A percentile compares a stretch with the other conserved stretches of the same genome.
Evolutionary conservation across 2,888 invertebrate genomes (phyloP).

Genomic region (Tineola bisselliella): DNA sequence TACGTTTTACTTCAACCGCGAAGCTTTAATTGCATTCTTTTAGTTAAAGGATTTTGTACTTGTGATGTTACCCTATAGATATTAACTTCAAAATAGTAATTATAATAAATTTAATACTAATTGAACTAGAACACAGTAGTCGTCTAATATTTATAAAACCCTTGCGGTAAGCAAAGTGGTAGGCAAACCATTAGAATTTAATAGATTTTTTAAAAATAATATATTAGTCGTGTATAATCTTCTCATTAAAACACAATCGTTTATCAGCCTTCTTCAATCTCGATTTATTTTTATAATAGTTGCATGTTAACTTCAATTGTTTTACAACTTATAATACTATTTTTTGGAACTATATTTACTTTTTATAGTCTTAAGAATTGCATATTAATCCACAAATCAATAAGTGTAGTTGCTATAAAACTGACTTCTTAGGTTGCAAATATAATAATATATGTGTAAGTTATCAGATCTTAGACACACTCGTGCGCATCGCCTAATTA

Average conservation of each 20-base stretch:
- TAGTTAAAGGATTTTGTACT: too few relatives aligned
- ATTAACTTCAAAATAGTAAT: conserved; percentile 12
- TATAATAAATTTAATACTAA: background rate
- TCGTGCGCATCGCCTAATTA: conserved; percentile 14
- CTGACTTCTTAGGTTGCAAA: background rate
- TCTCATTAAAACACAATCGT: background rate
- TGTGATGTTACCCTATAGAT: too few relatives aligned
- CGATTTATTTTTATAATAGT: background rate
- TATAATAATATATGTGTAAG: background rate
- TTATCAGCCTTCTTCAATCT: background rate
- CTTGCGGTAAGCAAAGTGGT: background rate
- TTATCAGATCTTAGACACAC: background rate
- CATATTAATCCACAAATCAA: too few relatives aligned
- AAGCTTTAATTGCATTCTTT: background rate
- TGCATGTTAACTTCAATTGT: background rate
- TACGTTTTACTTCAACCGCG: background rate
- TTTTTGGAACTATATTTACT: background rate
- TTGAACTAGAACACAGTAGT: background rate
- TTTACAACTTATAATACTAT: background rate
- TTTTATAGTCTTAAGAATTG: too few relatives aligned
- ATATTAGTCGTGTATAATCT: too few relatives aligned
- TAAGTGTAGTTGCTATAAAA: background rate
- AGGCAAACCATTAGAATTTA: too few relatives aligned
- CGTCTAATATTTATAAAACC: background rate
- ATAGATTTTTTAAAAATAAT: too few relatives aligned